A percentile compares a stretch with the other conserved stretches of the same genome.
Conservation (phyloP, 2,888 invertebrate species). For the Phymatocera aterrima region DNA sequence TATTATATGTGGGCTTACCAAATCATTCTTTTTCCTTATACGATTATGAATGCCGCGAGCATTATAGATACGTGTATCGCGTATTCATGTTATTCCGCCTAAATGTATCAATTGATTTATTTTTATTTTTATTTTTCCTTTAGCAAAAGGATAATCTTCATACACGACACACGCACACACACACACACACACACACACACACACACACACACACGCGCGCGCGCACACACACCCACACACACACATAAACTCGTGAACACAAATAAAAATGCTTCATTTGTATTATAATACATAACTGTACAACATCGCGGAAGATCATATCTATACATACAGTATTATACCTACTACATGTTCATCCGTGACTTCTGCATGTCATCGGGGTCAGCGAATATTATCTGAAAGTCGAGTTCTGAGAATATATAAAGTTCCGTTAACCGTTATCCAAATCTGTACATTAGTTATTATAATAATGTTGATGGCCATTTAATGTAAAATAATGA, state of each 20-base stretch:
- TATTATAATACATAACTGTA: background rate
- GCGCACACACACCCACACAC: no score
- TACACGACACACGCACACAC: no score
- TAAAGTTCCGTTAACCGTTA: conserved; percentile 13
- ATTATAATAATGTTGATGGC: background rate
- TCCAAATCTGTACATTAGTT: background rate
- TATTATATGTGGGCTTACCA: background rate
- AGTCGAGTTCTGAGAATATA: conserved; percentile 28
- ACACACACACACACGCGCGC: no score
- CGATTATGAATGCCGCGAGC: background rate
- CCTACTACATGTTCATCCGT: background rate
- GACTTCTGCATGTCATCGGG: conserved; percentile 8
- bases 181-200: no score
- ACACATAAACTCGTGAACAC: background rate
- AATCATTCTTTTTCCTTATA: background rate
- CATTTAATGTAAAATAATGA: background rate
- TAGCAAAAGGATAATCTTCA: no score
- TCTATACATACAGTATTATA: background rate
- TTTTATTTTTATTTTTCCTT: no score
- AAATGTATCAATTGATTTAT: no score
- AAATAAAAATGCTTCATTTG: background rate
- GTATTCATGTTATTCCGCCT: background rate
- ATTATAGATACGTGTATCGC: background rate
- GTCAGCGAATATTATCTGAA: conserved; percentile 19
- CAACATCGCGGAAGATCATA: background rate